Percentiles rank a stretch among this genome's conserved stretches.
Evolutionary conservation across 2,888 invertebrate genomes (phyloP).

Genomic region (Galeruca laticollis): DNA sequence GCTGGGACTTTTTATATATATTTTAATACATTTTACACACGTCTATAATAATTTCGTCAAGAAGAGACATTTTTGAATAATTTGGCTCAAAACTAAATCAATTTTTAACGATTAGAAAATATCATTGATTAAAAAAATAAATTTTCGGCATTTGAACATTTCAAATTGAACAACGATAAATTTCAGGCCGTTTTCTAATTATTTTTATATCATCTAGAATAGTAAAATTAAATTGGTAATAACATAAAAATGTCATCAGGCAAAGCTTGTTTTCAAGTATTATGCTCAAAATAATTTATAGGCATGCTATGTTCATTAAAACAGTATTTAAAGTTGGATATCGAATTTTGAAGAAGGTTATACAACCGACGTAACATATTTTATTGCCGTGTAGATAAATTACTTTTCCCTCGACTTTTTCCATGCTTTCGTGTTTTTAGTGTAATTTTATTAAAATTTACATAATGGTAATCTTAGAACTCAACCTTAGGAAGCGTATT

Average conservation of each 20-base stretch:
- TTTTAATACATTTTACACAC: too few species aligned
- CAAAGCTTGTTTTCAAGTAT: constrained; percentile 15
- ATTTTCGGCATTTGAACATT: too few species aligned
- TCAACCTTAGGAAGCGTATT: not conserved
- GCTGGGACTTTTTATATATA: too few species aligned
- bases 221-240: constrained; percentile 17
- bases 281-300: constrained; percentile 23
- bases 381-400: constrained; percentile 3
- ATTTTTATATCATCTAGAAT: constrained; percentile 1
- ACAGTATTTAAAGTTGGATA: constrained; percentile 20
- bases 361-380: constrained; percentile 6
- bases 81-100: too few species aligned
- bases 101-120: too few species aligned
- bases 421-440: constrained; percentile 1
- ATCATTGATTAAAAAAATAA: too few species aligned
- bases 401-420: not conserved
- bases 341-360: constrained; percentile 9
- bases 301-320: constrained; percentile 18
- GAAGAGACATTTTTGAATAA: too few species aligned
- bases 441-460: not conserved
- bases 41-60: too few species aligned
- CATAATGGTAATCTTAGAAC: not conserved
- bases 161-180: not conserved
- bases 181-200: not conserved
- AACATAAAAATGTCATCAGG: constrained; percentile 12